phyloP scores from a whole-genome alignment of 1,140 invertebrate species.

The Telenomus remus region DNA sequence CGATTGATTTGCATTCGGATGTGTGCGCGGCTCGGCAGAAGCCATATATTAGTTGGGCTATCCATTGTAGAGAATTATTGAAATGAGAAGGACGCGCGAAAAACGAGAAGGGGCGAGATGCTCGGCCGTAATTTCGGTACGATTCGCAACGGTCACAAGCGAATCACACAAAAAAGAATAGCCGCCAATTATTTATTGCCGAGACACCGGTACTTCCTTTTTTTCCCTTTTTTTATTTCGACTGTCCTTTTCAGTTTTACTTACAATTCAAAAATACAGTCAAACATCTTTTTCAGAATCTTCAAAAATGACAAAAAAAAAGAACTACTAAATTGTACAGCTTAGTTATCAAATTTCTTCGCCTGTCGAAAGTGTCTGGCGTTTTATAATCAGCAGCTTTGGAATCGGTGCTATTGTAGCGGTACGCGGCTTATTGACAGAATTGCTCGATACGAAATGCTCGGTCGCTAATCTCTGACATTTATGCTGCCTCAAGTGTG shows the following conservation, averaged over 20 bases:
- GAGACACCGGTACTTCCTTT: constrained; percentile 31
- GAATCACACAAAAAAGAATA: constrained; percentile 54
- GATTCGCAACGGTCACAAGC: constrained; percentile 61
- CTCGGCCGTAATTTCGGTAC: constrained; percentile 66
- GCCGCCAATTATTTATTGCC: constrained; percentile 48
- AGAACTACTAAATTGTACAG: too few species aligned
- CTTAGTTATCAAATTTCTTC: neutral
- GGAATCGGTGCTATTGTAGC: constrained; percentile 65
- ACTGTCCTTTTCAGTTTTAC: constrained; percentile 1
- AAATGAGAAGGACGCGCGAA: constrained; percentile 66
- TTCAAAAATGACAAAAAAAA: too few species aligned
- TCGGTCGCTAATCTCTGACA: constrained; percentile 70
- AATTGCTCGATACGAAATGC: constrained; percentile 71
- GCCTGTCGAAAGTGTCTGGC: constrained; percentile 61
- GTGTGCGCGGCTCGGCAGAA: constrained; percentile 65
- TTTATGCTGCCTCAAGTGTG: constrained; percentile 59
- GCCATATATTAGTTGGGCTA: constrained; percentile 73
- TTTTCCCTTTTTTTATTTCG: constrained; percentile 20
- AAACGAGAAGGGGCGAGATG: constrained; percentile 58
- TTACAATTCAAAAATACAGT: too few species aligned
- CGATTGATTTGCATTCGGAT: constrained; percentile 68
- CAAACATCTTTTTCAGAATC: too few species aligned
- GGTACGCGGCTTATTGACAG: constrained; percentile 68
- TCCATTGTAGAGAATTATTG: constrained; percentile 72
- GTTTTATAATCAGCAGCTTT: constrained; percentile 72